Evolutionary conservation across 2,888 invertebrate species (phyloP).

Genomic region (Lissocephala sabroskyi): DNA sequence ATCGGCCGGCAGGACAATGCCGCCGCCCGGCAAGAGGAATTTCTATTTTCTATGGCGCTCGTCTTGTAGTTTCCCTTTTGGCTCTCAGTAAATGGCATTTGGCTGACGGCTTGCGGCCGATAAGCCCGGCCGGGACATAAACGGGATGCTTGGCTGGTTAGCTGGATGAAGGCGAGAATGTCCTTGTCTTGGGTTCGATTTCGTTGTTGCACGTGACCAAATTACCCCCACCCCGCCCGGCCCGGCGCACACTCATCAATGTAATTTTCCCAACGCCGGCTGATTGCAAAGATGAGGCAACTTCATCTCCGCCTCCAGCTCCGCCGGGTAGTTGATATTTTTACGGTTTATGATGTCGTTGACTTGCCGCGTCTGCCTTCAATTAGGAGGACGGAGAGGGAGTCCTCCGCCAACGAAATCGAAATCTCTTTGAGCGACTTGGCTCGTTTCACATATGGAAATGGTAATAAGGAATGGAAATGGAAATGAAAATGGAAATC

Average conservation of each 20-base stretch:
- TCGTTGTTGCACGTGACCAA: conserved; percentile 49
- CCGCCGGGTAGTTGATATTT: conserved; percentile 23
- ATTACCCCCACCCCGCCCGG: conserved; percentile 25
- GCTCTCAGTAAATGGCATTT: too few species aligned
- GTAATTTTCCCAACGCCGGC: conserved; percentile 13
- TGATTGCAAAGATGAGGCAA: too few species aligned
- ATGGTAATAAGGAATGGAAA: conserved; percentile 10
- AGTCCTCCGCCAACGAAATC: conserved; percentile 24
- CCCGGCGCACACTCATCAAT: conserved; percentile 2
- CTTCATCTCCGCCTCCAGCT: conserved; percentile 2
- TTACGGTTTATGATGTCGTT: conserved; percentile 31
- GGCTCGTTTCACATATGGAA: conserved; percentile 14
- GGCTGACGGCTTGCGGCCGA: conserved; percentile 48
- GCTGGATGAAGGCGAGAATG: neutral
- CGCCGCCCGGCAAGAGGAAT: neutral
- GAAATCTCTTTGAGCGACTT: conserved; percentile 18
- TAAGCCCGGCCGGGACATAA: conserved; percentile 32
- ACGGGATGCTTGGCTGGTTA: conserved; percentile 1
- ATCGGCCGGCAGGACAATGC: conserved; percentile 31
- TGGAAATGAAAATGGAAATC: conserved; percentile 17
- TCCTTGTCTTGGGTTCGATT: conserved; percentile 25
- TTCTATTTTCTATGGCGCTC: conserved; percentile 53
- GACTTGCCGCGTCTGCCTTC: conserved; percentile 12
- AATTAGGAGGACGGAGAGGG: neutral
- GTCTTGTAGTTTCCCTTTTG: conserved; percentile 12